Conservation (phyloP, 2,113 vertebrate species). For the Conger conger region DNA sequence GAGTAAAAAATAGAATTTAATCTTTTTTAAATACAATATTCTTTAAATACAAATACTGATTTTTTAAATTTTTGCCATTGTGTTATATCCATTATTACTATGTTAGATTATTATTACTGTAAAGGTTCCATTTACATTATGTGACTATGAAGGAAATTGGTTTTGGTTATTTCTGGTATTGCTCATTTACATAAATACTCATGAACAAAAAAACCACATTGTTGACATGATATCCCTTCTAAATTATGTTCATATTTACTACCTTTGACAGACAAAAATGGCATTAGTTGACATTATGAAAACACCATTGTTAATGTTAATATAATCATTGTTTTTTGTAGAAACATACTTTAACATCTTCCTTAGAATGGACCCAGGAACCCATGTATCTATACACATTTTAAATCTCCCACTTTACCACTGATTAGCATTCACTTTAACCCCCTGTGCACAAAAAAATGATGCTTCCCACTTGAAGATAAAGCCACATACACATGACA, state of each 20-base stretch:
- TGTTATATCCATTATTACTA: constrained; percentile 67
- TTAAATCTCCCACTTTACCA: constrained; percentile 31
- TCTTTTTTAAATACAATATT: constrained; percentile 79
- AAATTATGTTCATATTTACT: constrained; percentile 45
- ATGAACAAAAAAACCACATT: constrained; percentile 65
- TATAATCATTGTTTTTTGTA: constrained; percentile 42
- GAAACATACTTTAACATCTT: constrained; percentile 46
- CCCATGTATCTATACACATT: constrained; percentile 47
- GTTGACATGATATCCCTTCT: constrained; percentile 55
- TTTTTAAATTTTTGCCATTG: constrained; percentile 62
- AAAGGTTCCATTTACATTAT: constrained; percentile 71
- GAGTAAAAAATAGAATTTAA: constrained; percentile 84
- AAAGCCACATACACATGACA: constrained; percentile 15
- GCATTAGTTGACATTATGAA: constrained; percentile 45
- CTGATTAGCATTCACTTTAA: constrained; percentile 24
- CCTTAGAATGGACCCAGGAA: constrained; percentile 44
- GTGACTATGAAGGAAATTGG: constrained; percentile 73
- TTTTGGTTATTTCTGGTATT: constrained; percentile 80
- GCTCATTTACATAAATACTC: constrained; percentile 77
- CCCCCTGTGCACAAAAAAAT: constrained; percentile 34
- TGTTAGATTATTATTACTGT: constrained; percentile 58
- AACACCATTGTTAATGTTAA: constrained; percentile 44
- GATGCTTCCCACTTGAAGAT: constrained; percentile 8
- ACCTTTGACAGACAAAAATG: constrained; percentile 46
- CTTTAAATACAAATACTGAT: constrained; percentile 81